Base-by-base conservation (phyloP, 2,113 vertebrate species). In the Puntigrus tetrazona region DNA sequence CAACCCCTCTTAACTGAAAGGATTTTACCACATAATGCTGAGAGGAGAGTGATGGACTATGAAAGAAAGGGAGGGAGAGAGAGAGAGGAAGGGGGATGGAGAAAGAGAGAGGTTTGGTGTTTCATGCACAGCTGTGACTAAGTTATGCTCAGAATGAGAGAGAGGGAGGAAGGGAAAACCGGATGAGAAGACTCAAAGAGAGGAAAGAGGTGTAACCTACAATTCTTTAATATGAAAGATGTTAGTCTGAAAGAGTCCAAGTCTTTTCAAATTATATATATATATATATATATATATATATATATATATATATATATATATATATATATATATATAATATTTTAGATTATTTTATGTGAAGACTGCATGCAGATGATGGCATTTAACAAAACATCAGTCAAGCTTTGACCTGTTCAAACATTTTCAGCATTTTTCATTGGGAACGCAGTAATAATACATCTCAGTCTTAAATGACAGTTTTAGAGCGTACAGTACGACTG, bases 21-120 rank as follows among this genome's bases (percentile, higher is more conserved):
- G 18, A 65, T 69, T 36, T 69, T 13, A 34, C 18, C 16, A 38
- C 47, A 83, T 75, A 41, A 67, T 36, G 69, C n/a, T 57, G 29
- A 70, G 67, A 78, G 73, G 74, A 84, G 61, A 84, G 61, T 38
- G 77, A 81, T 65, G 74, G 70, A 29, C 70, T 61, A 86, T 82
- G 75, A 61, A 41, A 77, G 82, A 65, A 50, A 69, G 27, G 36
- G 25, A 47, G 43, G 69, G 59, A 27, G 73, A 34, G 61, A 25
- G 25, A 29, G 47, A 80, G 69, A 43, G 81, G 27, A 63, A 29
- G 80, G 20, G 85, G 47, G 31, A 36, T 11, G 47, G 55, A 38
- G 75, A 78, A 57, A 86, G 25, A 79, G 77, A 50, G 67, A 63
- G 67, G 78, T 80, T 80, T 80, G 78, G 59, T 65, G 57, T 80